These are phyloP conservation scores for Carcharodon carcharias DNA, from an alignment of 2,797 vertebrate genomes.

Conservation along the genomic window DNA sequence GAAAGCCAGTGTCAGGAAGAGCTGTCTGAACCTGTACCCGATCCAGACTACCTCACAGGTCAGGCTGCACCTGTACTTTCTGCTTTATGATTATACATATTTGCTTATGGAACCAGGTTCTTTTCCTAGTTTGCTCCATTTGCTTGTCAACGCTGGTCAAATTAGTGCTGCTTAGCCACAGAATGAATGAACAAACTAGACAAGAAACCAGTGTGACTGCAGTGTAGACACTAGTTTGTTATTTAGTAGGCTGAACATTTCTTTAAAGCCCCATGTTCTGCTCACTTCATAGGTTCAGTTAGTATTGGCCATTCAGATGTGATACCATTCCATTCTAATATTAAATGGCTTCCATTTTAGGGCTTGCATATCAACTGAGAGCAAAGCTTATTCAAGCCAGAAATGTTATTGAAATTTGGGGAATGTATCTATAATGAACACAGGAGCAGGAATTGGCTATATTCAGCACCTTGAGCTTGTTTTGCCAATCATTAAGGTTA, in stretches of 20 bases:
- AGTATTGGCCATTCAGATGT: neutral
- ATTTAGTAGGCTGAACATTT: neutral
- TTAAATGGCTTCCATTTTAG: neutral
- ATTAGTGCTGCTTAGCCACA: neutral
- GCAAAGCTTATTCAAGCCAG: neutral
- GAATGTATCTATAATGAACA: neutral
- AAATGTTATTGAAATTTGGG: neutral
- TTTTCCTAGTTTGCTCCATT: neutral
- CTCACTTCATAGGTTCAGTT: neutral
- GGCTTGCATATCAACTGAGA: neutral
- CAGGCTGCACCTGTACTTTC: neutral
- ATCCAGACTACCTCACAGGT: conserved; percentile 93
- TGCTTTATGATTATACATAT: neutral
- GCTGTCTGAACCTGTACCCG: conserved; percentile 83
- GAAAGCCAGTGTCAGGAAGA: conserved; percentile 93
- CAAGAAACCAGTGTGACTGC: neutral
- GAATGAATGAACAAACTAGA: neutral
- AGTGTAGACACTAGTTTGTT: neutral
- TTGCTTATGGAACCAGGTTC: neutral
- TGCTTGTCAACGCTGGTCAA: neutral
- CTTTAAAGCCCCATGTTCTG: neutral
- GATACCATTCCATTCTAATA: neutral
- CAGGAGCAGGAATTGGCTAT: neutral
- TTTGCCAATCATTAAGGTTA: neutral
- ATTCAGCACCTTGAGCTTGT: neutral